Base-by-base conservation (phyloP, 2,797 vertebrate genomes). In the Columba guinea region DNA sequence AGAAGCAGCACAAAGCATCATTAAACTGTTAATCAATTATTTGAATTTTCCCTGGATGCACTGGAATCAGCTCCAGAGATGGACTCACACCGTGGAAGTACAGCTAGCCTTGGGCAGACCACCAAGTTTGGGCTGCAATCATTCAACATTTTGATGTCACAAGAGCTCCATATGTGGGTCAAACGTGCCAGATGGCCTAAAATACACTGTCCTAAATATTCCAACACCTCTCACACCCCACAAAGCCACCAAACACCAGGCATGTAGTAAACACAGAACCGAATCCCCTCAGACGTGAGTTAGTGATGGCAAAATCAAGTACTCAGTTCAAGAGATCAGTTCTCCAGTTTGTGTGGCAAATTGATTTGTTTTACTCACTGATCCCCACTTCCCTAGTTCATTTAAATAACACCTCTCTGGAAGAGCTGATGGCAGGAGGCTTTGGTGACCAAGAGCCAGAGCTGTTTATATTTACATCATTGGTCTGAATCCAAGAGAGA, bases 401-500 rank as follows among this genome's bases (percentile, higher is more conserved):
- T 89, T 84, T 91, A 84, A 93, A 85, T 87, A 84, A 88, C 35
- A 65, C 62, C 30, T 53, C 64, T 70, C 75, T 80, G 68, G 60
- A 74, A 90, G 37, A 11, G 51, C 41, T 82, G 88, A 83, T 95
- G 84, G 88, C 78, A 93, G 84, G 84, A 96, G 71, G 68, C 65
- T 91, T 91, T 48, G 32, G 84, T 83, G 89, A 91, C 84, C 5
- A 2, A 91, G 71, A 87, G 84, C 89, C 95, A 95, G 68, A 87
- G 56, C 58, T 93, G 70, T 96, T 96, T 93, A 77, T 95, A 51
- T 94, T 89, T 95, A 89, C 60, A 65, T 70, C 88, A 84, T 87
- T 97, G 95, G 90, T 96, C 88, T 68, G 71, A 90, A 94, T 96
- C 95, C 95, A 96, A 89, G 56, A 41, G 65, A 94, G 93, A 49